These are phyloP conservation scores for Ascaphus truei DNA, from an alignment of 2,113 vertebrate species.

Conservation along the genomic window DNA sequence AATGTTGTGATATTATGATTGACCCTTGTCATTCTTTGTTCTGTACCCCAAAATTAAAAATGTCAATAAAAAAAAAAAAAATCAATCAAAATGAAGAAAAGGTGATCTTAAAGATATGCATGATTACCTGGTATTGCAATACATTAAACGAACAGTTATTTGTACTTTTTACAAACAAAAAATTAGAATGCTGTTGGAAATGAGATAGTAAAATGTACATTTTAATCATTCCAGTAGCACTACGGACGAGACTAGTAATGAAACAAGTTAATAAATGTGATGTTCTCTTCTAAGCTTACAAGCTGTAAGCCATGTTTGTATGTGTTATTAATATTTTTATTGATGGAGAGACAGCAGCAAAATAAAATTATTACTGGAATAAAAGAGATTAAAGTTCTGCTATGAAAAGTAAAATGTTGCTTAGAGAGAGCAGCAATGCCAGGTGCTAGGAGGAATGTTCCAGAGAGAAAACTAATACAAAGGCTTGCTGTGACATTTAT, in stretches of 20 bases:
- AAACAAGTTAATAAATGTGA: neutral
- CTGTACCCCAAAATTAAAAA: too few species aligned
- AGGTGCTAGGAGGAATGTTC: neutral
- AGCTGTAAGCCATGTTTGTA: neutral
- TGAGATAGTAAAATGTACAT: neutral
- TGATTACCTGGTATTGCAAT: too few species aligned
- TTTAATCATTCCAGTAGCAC: neutral
- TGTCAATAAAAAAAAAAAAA: too few species aligned
- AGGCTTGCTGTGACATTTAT: neutral
- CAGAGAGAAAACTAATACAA: too few species aligned
- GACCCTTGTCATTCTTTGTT: too few species aligned
- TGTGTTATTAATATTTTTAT: neutral
- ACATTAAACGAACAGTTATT: neutral
- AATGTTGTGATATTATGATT: too few species aligned
- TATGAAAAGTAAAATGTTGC: neutral
- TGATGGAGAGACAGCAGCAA: neutral
- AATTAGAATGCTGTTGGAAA: neutral
- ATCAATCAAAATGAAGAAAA: too few species aligned
- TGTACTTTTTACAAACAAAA: neutral
- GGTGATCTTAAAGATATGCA: too few species aligned
- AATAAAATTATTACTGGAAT: neutral
- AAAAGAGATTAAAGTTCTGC: neutral
- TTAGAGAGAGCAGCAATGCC: neutral
- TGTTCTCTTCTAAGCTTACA: neutral
- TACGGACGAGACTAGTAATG: neutral